Percentiles rank a stretch among this genome's conserved stretches.
phyloP scores from a whole-genome alignment of 2,113 vertebrate species.

The Steatornis caripensis region DNA sequence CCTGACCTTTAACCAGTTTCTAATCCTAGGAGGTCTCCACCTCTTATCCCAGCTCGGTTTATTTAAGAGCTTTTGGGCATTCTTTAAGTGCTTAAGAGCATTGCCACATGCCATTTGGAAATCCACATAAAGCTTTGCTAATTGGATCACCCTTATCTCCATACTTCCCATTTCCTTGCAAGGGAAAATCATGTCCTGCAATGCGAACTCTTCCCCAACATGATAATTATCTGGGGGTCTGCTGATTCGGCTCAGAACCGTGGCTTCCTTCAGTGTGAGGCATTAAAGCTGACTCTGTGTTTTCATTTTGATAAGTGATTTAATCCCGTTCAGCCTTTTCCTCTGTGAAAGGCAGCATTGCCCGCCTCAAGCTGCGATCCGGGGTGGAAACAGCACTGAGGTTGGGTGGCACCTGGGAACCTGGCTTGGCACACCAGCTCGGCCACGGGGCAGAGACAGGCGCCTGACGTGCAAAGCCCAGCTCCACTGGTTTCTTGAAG shows the following conservation, averaged over 20 bases:
- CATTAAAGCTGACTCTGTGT: neutral
- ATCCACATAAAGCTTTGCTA: neutral
- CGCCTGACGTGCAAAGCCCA: neutral
- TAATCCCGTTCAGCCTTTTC: neutral
- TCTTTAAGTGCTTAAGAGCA: slow-evolving; percentile 39
- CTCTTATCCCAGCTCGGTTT: slow-evolving; percentile 13
- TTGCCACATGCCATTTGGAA: slow-evolving; percentile 10
- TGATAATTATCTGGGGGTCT: neutral
- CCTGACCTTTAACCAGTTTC: neutral
- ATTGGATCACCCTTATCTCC: slow-evolving; percentile 30
- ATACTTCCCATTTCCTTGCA: neutral
- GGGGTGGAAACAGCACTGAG: neutral
- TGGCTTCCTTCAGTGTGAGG: neutral
- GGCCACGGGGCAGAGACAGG: neutral
- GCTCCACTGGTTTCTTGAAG: neutral
- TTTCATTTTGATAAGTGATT: neutral
- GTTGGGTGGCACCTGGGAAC: neutral
- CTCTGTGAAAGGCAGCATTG: neutral
- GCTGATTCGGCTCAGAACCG: neutral
- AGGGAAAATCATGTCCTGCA: neutral
- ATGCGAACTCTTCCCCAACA: neutral
- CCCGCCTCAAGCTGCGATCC: neutral
- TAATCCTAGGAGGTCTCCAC: neutral
- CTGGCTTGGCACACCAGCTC: neutral
- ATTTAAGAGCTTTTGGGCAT: slow-evolving; percentile 23